Evolutionary conservation across 30 jellyfish, hydroid and myxozoan species (phyloP).

Genomic region (Catostylus mosaicus): DNA sequence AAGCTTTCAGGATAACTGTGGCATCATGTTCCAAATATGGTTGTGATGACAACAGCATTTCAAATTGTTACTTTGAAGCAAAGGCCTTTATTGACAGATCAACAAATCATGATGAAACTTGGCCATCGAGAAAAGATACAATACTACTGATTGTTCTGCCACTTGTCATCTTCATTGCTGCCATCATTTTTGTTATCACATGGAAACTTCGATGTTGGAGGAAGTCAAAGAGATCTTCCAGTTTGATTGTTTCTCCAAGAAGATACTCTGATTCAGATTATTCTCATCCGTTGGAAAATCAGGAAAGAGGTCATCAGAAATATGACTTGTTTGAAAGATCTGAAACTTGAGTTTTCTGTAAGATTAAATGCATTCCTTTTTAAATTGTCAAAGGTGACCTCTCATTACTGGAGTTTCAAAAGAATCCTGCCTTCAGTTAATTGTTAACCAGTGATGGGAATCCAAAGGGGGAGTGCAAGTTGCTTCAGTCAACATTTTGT

Average conservation of each 20-base stretch:
- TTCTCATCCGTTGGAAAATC: too few relatives aligned
- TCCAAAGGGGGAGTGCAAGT: too few relatives aligned
- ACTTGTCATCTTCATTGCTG: background rate
- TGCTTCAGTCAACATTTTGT: too few relatives aligned
- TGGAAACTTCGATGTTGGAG: background rate
- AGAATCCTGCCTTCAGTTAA: too few relatives aligned
- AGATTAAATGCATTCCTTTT: too few relatives aligned
- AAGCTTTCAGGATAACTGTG: background rate
- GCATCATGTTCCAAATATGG: conserved; percentile 54
- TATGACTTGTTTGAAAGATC: too few relatives aligned
- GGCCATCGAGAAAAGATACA: background rate
- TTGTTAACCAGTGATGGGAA: too few relatives aligned
- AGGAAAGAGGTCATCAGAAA: too few relatives aligned
- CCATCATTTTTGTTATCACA: background rate
- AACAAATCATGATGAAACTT: background rate
- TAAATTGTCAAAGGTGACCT: too few relatives aligned
- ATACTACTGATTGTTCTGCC: background rate
- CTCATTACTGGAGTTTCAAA: too few relatives aligned
- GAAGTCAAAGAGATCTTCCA: background rate
- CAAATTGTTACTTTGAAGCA: background rate
- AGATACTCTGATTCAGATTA: background rate
- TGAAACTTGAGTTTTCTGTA: too few relatives aligned
- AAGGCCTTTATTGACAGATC: background rate
- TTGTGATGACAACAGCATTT: background rate
- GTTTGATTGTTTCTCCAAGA: background rate